Percentiles rank a stretch among this genome's conserved stretches.
These are phyloP conservation scores for Euura saliciscinereae DNA, from an alignment of 1,140 invertebrate genomes.

Conservation along the genomic window DNA sequence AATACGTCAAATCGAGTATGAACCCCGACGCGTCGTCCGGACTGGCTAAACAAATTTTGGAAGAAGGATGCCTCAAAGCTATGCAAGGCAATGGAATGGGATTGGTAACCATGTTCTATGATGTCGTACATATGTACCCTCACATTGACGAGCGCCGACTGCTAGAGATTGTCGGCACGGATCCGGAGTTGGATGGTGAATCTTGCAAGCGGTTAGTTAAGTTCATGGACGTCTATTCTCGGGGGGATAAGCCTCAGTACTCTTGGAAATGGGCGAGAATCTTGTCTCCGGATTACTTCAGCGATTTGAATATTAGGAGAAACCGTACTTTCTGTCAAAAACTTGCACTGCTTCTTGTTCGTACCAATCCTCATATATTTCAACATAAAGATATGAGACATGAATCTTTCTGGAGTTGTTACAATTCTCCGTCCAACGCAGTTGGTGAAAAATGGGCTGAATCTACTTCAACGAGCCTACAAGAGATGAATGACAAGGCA, in stretches of 20 bases:
- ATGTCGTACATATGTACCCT: not conserved
- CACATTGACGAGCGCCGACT: not conserved
- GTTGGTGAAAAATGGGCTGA: too few species aligned
- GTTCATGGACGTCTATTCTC: not conserved
- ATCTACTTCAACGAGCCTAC: too few species aligned
- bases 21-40: not conserved
- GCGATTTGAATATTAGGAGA: not conserved
- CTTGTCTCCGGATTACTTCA: not conserved
- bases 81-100: not conserved
- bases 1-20: not conserved
- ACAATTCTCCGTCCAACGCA: too few species aligned
- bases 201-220: not conserved
- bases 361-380: not conserved
- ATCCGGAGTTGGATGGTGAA: not conserved
- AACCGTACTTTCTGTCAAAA: not conserved
- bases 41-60: not conserved
- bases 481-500: too few species aligned
- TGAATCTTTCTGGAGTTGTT: too few species aligned
- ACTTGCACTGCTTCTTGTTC: not conserved
- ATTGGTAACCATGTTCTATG: not conserved
- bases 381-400: not conserved
- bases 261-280: not conserved
- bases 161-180: not conserved
- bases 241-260: not conserved
- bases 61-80: not conserved